Conservation (phyloP, 2,797 vertebrate species). For the Lepidocolaptes lacrymiger region DNA sequence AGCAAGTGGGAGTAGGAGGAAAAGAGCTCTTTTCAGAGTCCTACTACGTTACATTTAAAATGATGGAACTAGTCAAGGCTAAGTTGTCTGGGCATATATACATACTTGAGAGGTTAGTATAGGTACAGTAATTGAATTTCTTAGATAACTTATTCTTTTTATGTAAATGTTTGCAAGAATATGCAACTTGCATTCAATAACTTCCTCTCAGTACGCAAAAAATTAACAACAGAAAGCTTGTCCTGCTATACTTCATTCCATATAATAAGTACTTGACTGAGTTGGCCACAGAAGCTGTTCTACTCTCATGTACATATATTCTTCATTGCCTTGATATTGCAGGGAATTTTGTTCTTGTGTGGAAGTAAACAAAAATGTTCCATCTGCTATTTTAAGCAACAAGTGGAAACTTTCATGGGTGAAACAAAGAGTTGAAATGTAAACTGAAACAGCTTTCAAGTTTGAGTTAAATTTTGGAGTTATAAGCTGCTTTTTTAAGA, state of each 20-base stretch:
- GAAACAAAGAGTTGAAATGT: conserved; percentile 54
- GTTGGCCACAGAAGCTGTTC: neutral
- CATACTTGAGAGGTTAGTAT: neutral
- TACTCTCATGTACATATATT: neutral
- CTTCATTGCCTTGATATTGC: conserved; percentile 14
- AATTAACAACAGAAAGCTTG: neutral
- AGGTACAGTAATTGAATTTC: neutral
- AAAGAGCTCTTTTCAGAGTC: neutral
- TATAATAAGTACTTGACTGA: neutral
- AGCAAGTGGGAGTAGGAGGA: neutral
- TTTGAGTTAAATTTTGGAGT: conserved; percentile 34
- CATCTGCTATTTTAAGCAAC: conserved; percentile 51
- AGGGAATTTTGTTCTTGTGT: conserved; percentile 56
- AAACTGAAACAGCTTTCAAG: conserved; percentile 54
- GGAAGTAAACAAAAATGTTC: conserved; percentile 68
- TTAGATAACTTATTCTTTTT: neutral
- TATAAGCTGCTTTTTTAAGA: conserved; percentile 22
- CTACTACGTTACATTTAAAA: neutral
- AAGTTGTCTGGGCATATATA: neutral
- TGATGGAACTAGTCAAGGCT: neutral
- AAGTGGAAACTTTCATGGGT: conserved; percentile 54
- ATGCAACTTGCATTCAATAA: neutral
- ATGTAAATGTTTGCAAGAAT: neutral
- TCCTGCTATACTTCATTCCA: neutral
- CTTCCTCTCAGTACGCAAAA: neutral